These are phyloP conservation scores for Delichon dasypus DNA, from an alignment of 2,797 vertebrate species.

Conservation along the genomic window DNA sequence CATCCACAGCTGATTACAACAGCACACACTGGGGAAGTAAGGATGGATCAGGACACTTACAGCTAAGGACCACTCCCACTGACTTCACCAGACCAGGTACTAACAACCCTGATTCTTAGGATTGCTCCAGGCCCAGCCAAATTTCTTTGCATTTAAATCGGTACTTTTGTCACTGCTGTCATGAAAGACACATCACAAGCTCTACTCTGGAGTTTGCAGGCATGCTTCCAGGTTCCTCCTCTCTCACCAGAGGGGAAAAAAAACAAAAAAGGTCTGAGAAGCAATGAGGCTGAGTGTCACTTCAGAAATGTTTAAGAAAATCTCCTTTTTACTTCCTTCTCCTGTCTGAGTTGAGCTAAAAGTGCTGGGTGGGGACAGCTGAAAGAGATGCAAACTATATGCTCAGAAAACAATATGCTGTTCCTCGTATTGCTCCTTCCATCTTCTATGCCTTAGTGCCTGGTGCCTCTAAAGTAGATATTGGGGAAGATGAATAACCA, in stretches of 20 bases:
- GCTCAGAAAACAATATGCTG: constrained; percentile 6
- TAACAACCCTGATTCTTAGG: neutral
- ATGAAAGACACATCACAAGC: neutral
- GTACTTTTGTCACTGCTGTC: neutral
- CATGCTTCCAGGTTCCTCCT: neutral
- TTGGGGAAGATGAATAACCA: neutral
- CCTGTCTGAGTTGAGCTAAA: neutral
- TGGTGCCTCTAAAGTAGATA: neutral
- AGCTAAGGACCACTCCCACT: neutral
- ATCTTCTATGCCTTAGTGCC: neutral
- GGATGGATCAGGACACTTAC: neutral
- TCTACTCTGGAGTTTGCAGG: neutral
- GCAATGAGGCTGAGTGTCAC: neutral
- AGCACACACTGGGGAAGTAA: constrained; percentile 36
- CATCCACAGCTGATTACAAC: constrained; percentile 50
- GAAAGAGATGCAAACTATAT: constrained; percentile 9
- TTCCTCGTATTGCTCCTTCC: constrained; percentile 12
- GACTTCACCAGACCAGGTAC: neutral
- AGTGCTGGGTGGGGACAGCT: neutral
- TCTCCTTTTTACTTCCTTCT: neutral
- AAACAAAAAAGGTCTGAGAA: neutral
- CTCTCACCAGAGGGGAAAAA: neutral
- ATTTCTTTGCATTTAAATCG: neutral
- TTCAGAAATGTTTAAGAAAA: neutral
- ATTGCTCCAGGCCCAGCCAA: neutral